phyloP scores from a whole-genome alignment of 2,113 vertebrate species.

The Pontoporia blainvillei region DNA sequence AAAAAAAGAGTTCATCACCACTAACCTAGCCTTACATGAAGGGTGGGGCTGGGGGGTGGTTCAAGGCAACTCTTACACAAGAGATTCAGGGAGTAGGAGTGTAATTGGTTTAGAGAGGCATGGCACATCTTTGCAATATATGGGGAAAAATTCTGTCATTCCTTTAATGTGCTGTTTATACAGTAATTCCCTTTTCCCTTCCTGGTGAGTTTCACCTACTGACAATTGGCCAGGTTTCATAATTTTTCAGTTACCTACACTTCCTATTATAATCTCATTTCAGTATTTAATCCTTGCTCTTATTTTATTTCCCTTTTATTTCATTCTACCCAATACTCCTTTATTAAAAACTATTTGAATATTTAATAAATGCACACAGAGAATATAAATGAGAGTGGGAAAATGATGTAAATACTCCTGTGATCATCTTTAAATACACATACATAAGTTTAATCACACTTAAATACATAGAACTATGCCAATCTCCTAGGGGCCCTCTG shows the following conservation, averaged over 20 bases:
- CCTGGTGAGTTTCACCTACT: background rate
- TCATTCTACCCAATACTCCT: background rate
- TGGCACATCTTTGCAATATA: background rate
- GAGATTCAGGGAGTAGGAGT: background rate
- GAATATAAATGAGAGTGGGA: background rate
- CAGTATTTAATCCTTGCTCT: background rate
- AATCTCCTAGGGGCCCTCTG: accelerated
- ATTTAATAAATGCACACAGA: background rate
- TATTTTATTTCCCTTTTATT: background rate
- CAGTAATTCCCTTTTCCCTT: background rate
- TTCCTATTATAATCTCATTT: background rate
- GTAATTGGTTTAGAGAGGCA: background rate
- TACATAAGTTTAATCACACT: background rate
- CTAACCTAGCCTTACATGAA: too few relatives aligned
- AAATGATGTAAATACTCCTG: background rate
- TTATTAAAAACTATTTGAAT: background rate
- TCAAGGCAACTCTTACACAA: background rate
- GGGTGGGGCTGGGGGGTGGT: background rate
- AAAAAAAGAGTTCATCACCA: too few relatives aligned
- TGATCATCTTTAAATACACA: too few relatives aligned
- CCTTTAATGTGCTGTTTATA: background rate
- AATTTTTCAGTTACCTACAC: background rate
- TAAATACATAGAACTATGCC: background rate
- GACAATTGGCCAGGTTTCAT: background rate
- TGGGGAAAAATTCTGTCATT: accelerated